Evolutionary conservation across 2,888 invertebrate species (phyloP), one percentile per base, ranked within the genome.

Genomic region (Troides aeacus): DNA sequence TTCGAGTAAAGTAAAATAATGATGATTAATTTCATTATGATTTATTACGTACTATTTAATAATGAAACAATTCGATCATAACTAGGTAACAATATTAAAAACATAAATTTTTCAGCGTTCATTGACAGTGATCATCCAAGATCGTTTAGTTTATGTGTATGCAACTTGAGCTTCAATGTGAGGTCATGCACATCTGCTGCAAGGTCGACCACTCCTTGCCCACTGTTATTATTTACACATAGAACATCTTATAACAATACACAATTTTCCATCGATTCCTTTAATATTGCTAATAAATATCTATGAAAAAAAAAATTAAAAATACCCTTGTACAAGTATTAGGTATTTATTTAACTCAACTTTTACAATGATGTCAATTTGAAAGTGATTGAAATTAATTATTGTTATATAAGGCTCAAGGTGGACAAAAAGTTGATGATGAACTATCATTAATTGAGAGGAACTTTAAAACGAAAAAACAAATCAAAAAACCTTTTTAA

Each of bases 131-230:
- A 70, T 71, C 71, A 73, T 67, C 67, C 70, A 63, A 71, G 70
- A 72, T 71, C 73, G 70, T 70, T 72, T 68, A 72, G 72, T 72
- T 64, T 71, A 74, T 64, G 66, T 69, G 69, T 72, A 67, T 68
- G 69, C 75, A 76, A 73, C 73, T 61, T 17, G 64, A 78, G 74
- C 77, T 77, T 79, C 78, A 76, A 77, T 67, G 72, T 79, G 80
- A 81, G 85, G 83, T 81, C 84, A 77, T 69, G 74, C 74, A 77
- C 79, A 79, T 74, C 76, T 75, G 89, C 74, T 81, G 77, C 69
- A 83, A 82, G 77, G 78, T 18, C 64, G 57, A 24, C 67, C 70
- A 36, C 66, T 86, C 72, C 74, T 75, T 64, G 76, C 72, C 1
- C 57, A 57, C 24, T 23, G 24, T 58, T 15, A 12, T 23, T 24